These are phyloP conservation scores for Drosophila sulfurigaster DNA, from an alignment of 1,140 invertebrate genomes.

Conservation along the genomic window DNA sequence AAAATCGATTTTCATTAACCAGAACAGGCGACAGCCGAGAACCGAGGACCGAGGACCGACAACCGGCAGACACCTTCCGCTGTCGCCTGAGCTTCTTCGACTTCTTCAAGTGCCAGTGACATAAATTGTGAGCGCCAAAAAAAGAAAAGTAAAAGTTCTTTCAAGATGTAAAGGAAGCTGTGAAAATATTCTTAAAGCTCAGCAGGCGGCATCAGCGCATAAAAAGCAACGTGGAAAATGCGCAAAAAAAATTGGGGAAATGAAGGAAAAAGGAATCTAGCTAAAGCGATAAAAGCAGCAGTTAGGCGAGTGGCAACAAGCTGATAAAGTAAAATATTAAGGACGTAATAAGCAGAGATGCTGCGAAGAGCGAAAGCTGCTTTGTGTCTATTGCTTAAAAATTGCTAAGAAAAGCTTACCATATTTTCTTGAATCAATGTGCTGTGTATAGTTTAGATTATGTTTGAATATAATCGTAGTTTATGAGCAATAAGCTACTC, in stretches of 20 bases:
- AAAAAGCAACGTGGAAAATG: constrained; percentile 14
- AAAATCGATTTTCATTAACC: constrained; percentile 50
- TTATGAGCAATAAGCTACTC: background rate
- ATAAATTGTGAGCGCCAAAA: constrained; percentile 25
- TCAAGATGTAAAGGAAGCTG: constrained; percentile 29
- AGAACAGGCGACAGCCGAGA: background rate
- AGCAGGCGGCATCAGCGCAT: constrained; percentile 26
- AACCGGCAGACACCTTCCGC: constrained; percentile 10
- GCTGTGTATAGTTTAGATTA: constrained; percentile 22
- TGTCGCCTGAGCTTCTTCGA: background rate
- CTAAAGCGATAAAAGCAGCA: constrained; percentile 18
- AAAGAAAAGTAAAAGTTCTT: constrained; percentile 29
- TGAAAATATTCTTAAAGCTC: constrained; percentile 47
- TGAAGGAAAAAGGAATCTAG: background rate
- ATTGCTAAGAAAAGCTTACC: background rate
- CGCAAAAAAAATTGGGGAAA: background rate
- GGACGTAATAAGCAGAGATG: constrained; percentile 10
- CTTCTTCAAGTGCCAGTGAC: constrained; percentile 38
- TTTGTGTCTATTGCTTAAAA: constrained; percentile 7
- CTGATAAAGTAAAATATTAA: constrained; percentile 52
- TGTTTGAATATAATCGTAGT: background rate
- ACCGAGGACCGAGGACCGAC: too few relatives aligned
- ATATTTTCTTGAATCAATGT: constrained; percentile 7
- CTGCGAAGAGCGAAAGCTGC: constrained; percentile 14
- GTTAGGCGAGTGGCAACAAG: constrained; percentile 41